Evolutionary conservation across 1,140 invertebrate genomes (phyloP), one percentile per base, ranked within the genome.

Genomic region (Apis laboriosa): DNA sequence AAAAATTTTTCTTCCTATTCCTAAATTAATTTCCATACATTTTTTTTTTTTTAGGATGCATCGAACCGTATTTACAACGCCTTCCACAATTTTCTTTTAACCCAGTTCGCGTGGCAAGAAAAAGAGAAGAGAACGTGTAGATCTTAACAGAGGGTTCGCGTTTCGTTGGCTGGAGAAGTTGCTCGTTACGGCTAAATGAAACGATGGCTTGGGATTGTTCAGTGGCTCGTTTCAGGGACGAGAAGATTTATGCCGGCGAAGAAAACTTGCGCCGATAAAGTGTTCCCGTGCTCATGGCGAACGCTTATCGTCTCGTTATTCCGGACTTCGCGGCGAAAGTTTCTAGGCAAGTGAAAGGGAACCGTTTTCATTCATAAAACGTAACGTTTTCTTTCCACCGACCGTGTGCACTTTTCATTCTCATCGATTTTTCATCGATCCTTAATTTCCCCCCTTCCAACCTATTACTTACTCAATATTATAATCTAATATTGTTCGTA

Each of bases 301-400:
- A 56, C 80, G 83, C 75, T 86, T 85, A 79, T 84, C 73, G 83
- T 56, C 77, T 86, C 77, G 83, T 85, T 86, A 80, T 80, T 77
- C 72, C 60, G 56, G 58, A 78, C 70, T 70, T 78, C 55, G 56
- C 24, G 74, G 78, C 43, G 49, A 86, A 86, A 76, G 68, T 85
- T 43, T 43, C 34, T 77, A 53, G 55, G 73, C 67, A 85, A 85
- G 84, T 58, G 73, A 84, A 79, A 61, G 55, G 77, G 77, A 78
- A 78, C 51, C 66, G n/a, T 78, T 78, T 34, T 49, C 64, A 78
- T 70, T 78, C 77, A 78, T 60, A 51, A 78, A 43, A 78, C 19
- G 43, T 24, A 70, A 60, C 51, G 34, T 66, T 66, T 43, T 43
- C 34, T 34, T 51, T 70, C 5, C 34, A 34, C 28, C 2, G 5